phyloP scores from a whole-genome alignment of 2,113 vertebrate species.

The Microcebus ravelobensis region DNA sequence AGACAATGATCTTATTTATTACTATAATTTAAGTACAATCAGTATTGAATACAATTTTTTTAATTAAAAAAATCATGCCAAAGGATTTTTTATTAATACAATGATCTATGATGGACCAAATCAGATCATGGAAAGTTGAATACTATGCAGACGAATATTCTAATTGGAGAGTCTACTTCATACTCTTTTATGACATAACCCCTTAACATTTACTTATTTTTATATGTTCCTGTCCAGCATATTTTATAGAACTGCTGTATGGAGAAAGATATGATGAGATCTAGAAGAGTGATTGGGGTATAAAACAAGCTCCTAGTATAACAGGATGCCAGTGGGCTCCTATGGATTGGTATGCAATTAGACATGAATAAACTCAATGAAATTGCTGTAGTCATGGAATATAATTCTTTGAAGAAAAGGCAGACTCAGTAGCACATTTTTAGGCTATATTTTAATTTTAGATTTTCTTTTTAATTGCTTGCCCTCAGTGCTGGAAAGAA shows the following conservation, averaged over 20 bases:
- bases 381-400: background rate
- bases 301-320: background rate
- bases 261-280: background rate
- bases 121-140: background rate
- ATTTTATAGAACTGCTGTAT: background rate
- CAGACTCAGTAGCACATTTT: background rate
- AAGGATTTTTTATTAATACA: background rate
- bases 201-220: background rate
- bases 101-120: background rate
- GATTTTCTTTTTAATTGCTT: constrained; percentile 24
- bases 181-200: background rate
- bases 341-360: background rate
- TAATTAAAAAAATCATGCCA: background rate
- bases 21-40: background rate
- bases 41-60: background rate
- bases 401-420: background rate
- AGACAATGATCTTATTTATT: background rate
- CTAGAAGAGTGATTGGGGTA: background rate
- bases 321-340: background rate
- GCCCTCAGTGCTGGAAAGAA: background rate
- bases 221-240: background rate
- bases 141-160: background rate
- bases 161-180: background rate
- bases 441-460: constrained; percentile 3
- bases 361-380: background rate